phyloP scores from a whole-genome alignment of 2,797 vertebrate genomes.

The Columba guinea region DNA sequence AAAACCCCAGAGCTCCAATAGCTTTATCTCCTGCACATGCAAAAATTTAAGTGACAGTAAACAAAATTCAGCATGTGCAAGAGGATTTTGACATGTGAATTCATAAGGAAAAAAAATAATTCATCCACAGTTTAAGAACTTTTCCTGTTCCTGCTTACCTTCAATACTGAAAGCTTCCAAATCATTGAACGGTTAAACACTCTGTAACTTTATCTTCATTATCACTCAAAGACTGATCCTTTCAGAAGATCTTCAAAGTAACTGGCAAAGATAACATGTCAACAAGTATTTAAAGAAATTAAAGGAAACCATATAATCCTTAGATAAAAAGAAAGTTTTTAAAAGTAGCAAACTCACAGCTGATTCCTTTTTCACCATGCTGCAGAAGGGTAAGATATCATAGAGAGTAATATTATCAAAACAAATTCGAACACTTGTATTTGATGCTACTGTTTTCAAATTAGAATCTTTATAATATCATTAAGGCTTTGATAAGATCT shows the following conservation, averaged over 20 bases:
- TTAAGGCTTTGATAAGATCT: background rate
- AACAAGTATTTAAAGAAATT: constrained; percentile 31
- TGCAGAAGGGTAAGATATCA: background rate
- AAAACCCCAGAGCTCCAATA: background rate
- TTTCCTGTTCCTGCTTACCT: background rate
- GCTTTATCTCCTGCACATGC: background rate
- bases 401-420: background rate
- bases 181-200: background rate
- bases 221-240: background rate
- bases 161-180: background rate
- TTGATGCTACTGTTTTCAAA: background rate
- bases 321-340: background rate
- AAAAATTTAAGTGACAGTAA: background rate
- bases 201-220: background rate
- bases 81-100: background rate
- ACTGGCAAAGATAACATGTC: background rate
- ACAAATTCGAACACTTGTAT: background rate
- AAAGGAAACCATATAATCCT: background rate
- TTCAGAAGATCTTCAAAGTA: constrained; percentile 29
- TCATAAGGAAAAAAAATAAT: background rate
- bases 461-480: background rate
- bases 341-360: background rate
- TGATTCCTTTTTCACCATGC: background rate
- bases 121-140: background rate
- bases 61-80: background rate